Base-by-base conservation (phyloP, 2,113 vertebrate species). In the Anolis sagrei region DNA sequence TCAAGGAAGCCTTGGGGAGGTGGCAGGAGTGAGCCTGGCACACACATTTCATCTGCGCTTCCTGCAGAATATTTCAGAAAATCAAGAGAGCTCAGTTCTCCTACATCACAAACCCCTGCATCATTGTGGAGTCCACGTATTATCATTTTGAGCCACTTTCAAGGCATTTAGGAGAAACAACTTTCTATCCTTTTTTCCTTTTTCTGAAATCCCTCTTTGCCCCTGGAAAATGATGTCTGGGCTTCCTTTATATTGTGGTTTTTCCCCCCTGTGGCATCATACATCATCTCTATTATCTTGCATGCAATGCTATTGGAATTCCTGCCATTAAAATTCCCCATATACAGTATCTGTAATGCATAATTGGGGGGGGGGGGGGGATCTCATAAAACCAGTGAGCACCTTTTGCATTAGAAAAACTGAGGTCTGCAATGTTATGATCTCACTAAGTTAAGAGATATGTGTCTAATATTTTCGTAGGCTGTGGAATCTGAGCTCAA, bases 321-420 rank as follows among this genome's bases (percentile, higher is more conserved):
- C 87, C 81, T 90, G 84, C 81, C 81, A 34, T 91, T 90, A 91
- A 92, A n/a, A 87, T 84, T 70, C 87, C 48, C 84, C 77, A 25
- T 94, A 87, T 91, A 82, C 0, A 25, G 89, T 94, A 90, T 92
- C 92, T 91, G 21, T 91, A 92, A 91, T 90, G 83, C 77, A 87
- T 92, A 92, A 92, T 93, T n/a, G 83, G 89, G 5, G 18, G 16
- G 54, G 54, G 18, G 54, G 87, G 89, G 87, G 93, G 81, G 92
- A 91, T 86, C 89, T 25, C 79, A 82, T 90, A 90, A 92, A 94
- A 81, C 51, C 85, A 85, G 86, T 90, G 90, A 94, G 94, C 93
- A 16, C 85, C 92, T 92, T 94, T 75, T 92, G 92, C 92, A 79
- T 90, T 93, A 83, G 51, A 82, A 61, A 73, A 73, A 81, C 69